Base-by-base conservation (phyloP, 2,797 vertebrate species). In the Crocodylus rhombifer region DNA sequence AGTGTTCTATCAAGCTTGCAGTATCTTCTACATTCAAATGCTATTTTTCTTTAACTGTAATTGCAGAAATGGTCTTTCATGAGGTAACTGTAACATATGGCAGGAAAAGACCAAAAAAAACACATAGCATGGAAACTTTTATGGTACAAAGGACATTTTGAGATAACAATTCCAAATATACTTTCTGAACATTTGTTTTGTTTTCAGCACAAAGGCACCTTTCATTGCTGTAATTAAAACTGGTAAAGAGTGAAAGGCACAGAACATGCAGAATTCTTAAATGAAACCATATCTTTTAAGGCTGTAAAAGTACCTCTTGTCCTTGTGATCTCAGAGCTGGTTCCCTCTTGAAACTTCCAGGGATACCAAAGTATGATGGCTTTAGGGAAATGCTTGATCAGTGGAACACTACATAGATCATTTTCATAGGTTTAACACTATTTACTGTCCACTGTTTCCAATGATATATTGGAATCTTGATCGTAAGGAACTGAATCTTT, bases 51-150 rank as follows among this genome's bases (percentile, higher is more conserved):
- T 92, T 91, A 94, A 74, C 57, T 89, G 80, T 83, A 80, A 74
- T 95, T 96, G 96, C 55, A 84, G 96, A 97, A 96, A 90, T 58
- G 75, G 71, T 90, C 92, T 94, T 97, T 96, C 92, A 95, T 96
- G 80, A 95, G 84, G 81, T 61, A 93, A 91, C 88, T 92, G 82
- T 77, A 83, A 33, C 86, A 77, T 51, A 83, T 93, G 92, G n/a
- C 23, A 88, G 78, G 86, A 77, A 30, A 10, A 91, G 71, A 79
- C 92, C 67, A 56, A 61, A 87, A 26, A n/a, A 25, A 14, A 1
- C 55, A 63, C n/a, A 60, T 25, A 71, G 55, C 9, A 15, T 57
- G 57, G 64, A 63, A 92, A 62, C 9, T 61, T 71, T 21, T 14
- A 67, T 23, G 36, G 71, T 51, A 26, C 86, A 71, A 28, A 80